These are phyloP conservation scores for Urechis unicinctus DNA, from an alignment of 2,888 invertebrate species.

Conservation along the genomic window DNA sequence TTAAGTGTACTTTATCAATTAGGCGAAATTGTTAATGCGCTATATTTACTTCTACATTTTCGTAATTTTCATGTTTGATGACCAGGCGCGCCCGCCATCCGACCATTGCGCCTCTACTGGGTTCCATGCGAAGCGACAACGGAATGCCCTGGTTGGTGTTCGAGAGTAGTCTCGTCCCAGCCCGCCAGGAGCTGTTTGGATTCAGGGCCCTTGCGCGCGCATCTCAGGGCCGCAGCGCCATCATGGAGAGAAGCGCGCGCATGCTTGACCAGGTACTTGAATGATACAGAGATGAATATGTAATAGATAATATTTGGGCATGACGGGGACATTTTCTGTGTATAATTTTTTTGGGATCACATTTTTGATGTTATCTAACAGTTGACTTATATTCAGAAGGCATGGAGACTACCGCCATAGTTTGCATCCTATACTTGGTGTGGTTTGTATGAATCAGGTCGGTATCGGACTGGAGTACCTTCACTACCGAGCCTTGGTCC, in stretches of 20 bases:
- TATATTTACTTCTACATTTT: neutral
- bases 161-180: conserved; percentile 8
- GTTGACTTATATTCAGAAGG: too few species aligned
- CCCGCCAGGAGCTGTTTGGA: conserved; percentile 15
- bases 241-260: conserved; percentile 9
- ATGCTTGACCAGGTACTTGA: conserved; percentile 14
- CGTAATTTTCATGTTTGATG: too few species aligned
- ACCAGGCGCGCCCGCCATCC: conserved; percentile 13
- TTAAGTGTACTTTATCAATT: too few species aligned
- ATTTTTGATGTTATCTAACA: too few species aligned
- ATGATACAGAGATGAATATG: too few species aligned
- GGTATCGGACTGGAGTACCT: conserved; percentile 27
- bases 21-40: too few species aligned
- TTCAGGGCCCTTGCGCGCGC: conserved; percentile 9
- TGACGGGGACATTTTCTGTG: too few species aligned
- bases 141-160: conserved; percentile 14
- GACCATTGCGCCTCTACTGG: conserved; percentile 10
- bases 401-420: too few species aligned
- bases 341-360: too few species aligned
- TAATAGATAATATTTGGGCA: too few species aligned
- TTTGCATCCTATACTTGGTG: neutral
- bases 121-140: conserved; percentile 6
- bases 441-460: conserved; percentile 1
- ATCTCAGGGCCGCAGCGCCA: conserved; percentile 11
- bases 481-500: conserved; percentile 33